Evolutionary conservation across 2,888 invertebrate species (phyloP).

Genomic region (Drosophila cognata): DNA sequence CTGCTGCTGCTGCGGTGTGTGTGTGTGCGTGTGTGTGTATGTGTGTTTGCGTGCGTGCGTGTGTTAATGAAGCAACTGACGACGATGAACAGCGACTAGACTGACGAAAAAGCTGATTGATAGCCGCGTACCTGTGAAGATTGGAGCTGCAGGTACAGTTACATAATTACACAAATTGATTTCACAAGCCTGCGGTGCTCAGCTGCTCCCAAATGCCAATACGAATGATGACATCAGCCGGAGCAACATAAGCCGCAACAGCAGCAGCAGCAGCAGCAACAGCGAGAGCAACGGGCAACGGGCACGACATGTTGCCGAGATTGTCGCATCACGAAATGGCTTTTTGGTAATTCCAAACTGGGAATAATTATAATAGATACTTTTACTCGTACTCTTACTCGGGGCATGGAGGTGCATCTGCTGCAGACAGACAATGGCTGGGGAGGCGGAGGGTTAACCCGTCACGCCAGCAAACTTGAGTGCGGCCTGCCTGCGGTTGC

Average conservation of each 20-base stretch:
- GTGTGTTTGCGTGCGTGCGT: background rate
- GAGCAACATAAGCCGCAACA: constrained; percentile 1
- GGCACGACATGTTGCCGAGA: constrained; percentile 44
- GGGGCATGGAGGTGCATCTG: constrained; percentile 5
- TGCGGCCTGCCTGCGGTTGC: constrained; percentile 41
- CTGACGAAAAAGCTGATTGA: constrained; percentile 43
- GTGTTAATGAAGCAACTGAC: constrained; percentile 45
- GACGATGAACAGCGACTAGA: constrained; percentile 33
- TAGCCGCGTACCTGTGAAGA: constrained; percentile 27
- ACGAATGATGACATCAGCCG: constrained; percentile 53
- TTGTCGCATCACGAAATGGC: constrained; percentile 72
- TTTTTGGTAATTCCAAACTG: constrained; percentile 73
- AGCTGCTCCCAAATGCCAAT: constrained; percentile 61
- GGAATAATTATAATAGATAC: constrained; percentile 65
- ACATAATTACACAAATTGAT: constrained; percentile 78
- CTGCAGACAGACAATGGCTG: constrained; percentile 41
- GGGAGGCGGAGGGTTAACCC: constrained; percentile 18
- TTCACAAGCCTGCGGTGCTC: constrained; percentile 67
- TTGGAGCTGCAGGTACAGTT: constrained; percentile 64
- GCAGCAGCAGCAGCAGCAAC: constrained; percentile 27
- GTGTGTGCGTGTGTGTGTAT: background rate
- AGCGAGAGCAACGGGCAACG: constrained; percentile 26
- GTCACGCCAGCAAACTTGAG: constrained; percentile 33
- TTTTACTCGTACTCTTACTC: background rate
- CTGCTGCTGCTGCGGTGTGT: background rate